Evolutionary conservation across 2,113 vertebrate species (phyloP).

Genomic region (Mustela nigripes): DNA sequence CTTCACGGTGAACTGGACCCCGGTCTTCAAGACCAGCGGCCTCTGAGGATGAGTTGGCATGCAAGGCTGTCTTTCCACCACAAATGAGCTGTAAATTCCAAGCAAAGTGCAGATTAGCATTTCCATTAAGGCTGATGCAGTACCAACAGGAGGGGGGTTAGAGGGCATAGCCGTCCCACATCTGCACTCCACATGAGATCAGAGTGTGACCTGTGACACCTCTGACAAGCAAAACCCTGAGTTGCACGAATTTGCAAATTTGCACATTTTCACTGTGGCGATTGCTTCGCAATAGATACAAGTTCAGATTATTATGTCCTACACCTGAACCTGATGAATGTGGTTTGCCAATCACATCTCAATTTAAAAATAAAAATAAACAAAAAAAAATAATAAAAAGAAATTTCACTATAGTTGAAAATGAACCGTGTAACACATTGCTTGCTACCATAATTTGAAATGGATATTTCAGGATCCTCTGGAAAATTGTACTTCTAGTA

Average conservation of each 20-base stretch:
- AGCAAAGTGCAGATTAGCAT: conserved; percentile 51
- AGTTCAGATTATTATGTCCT: no score
- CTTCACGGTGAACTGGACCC: conserved; percentile 97
- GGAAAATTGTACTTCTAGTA: not conserved
- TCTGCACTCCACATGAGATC: not conserved
- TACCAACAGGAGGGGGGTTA: not conserved
- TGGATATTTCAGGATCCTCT: not conserved
- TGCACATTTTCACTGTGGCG: not conserved
- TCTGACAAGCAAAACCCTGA: not conserved
- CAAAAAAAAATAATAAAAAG: not conserved
- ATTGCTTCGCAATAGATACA: not conserved
- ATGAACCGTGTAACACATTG: not conserved
- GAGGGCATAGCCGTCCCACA: not conserved
- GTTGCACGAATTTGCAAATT: not conserved
- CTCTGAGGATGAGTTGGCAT: conserved; percentile 99
- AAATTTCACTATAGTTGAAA: not conserved
- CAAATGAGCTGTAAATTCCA: conserved; percentile 91
- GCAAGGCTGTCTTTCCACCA: conserved; percentile 97
- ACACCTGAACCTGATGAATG: not conserved
- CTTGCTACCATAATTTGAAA: not conserved
- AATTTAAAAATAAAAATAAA: conserved; percentile 32
- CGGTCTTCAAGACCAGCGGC: conserved; percentile 96
- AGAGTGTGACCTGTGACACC: not conserved
- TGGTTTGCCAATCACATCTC: not conserved
- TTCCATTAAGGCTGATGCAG: not conserved